Percentiles rank a stretch among this genome's conserved stretches.
Conservation (phyloP, 2,797 vertebrate genomes). For the Cossypha niveicapilla region DNA sequence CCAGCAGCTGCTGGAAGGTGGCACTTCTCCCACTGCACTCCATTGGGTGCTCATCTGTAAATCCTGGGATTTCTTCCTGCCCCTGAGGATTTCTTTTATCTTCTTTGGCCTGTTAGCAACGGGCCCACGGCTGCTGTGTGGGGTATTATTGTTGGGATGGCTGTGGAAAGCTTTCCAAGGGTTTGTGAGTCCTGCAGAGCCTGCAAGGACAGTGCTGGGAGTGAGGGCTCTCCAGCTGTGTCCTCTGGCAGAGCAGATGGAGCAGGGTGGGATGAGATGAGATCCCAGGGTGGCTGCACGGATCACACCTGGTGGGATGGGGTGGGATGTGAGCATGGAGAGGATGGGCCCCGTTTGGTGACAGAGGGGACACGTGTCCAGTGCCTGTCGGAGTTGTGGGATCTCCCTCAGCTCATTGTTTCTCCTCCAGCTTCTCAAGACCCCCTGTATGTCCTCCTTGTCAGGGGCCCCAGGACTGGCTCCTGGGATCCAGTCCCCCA, state of each 20-base stretch:
- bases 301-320: accelerated
- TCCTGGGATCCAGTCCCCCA: accelerated
- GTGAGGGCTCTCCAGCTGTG: background rate
- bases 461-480: background rate
- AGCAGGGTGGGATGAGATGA: background rate
- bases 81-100: background rate
- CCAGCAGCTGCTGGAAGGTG: background rate
- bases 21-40: background rate
- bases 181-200: background rate
- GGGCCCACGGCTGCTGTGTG: accelerated
- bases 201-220: background rate
- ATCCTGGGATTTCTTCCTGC: background rate
- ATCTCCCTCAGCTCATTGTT: background rate
- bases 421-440: background rate
- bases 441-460: background rate
- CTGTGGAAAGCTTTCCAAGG: background rate
- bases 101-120: accelerated
- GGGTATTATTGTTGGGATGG: accelerated
- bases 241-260: accelerated
- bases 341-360: background rate
- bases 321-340: accelerated
- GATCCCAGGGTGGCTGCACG: background rate
- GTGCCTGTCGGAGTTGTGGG: no score
- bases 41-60: background rate
- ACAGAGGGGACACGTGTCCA: accelerated